Percentiles rank a stretch among this genome's conserved stretches.
phyloP scores from a whole-genome alignment of 2,113 vertebrate genomes.

The Cephalopterus ornatus region DNA sequence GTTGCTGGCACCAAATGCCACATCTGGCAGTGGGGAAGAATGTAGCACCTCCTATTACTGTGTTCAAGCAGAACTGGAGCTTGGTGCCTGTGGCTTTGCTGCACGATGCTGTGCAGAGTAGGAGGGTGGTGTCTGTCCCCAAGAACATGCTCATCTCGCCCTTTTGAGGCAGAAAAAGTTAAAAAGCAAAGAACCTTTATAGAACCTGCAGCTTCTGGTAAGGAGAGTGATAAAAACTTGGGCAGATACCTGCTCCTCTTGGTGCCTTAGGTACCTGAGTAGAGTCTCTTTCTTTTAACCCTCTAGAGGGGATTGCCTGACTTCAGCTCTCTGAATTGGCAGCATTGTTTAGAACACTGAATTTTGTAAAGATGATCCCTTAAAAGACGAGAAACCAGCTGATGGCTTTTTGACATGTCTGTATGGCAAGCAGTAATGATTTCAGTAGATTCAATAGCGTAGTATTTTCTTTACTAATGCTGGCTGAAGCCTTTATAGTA shows the following conservation, averaged over 20 bases:
- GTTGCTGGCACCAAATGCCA: background rate
- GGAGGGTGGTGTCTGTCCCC: background rate
- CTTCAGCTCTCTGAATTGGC: background rate
- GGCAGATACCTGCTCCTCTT: background rate
- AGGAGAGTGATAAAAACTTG: background rate
- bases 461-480: background rate
- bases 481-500: background rate
- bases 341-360: background rate
- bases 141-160: background rate
- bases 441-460: background rate
- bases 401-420: background rate
- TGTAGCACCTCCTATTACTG: background rate
- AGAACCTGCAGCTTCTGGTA: background rate
- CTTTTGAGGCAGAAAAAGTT: background rate
- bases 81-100: background rate
- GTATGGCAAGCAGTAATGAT: background rate
- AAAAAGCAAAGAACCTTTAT: background rate
- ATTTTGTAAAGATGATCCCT: background rate
- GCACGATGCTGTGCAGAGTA: background rate
- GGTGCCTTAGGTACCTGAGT: background rate
- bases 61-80: background rate
- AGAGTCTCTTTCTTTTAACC: background rate
- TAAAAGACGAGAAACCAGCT: background rate
- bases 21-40: background rate
- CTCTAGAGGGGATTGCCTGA: background rate